phyloP scores from a whole-genome alignment of 2,113 vertebrate species.

The Nestor notabilis region DNA sequence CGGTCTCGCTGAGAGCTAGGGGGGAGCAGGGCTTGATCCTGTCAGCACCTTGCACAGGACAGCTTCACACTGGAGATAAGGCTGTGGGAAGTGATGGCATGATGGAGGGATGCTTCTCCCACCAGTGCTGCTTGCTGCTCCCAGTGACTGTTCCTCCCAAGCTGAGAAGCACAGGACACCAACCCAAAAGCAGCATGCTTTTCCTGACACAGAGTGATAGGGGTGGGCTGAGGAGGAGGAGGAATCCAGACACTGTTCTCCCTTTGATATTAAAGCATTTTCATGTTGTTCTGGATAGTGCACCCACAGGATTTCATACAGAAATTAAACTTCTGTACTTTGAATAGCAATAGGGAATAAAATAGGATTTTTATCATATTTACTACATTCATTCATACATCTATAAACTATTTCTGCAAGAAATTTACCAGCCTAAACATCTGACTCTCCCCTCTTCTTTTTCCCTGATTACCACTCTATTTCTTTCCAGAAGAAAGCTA shows the following conservation, averaged over 20 bases:
- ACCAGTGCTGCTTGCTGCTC: background rate
- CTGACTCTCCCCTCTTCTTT: background rate
- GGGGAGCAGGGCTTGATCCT: background rate
- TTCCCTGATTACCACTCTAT: background rate
- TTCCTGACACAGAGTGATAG: background rate
- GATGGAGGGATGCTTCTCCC: background rate
- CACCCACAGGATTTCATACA: background rate
- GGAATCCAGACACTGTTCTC: background rate
- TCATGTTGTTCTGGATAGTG: background rate
- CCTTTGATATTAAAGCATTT: background rate
- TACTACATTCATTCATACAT: background rate
- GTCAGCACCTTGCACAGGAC: accelerated
- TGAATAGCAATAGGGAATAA: background rate
- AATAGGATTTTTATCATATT: background rate
- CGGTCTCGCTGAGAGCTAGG: accelerated
- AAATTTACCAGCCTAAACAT: background rate
- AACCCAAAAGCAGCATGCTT: background rate
- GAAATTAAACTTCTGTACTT: background rate
- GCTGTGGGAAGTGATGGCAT: background rate
- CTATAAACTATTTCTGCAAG: background rate
- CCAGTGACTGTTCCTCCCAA: background rate
- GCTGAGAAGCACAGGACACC: background rate
- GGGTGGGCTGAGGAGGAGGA: background rate
- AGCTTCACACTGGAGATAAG: accelerated
- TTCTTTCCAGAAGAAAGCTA: background rate